These are phyloP conservation scores for Clinocottus analis DNA, from an alignment of 2,113 vertebrate species.

Conservation along the genomic window DNA sequence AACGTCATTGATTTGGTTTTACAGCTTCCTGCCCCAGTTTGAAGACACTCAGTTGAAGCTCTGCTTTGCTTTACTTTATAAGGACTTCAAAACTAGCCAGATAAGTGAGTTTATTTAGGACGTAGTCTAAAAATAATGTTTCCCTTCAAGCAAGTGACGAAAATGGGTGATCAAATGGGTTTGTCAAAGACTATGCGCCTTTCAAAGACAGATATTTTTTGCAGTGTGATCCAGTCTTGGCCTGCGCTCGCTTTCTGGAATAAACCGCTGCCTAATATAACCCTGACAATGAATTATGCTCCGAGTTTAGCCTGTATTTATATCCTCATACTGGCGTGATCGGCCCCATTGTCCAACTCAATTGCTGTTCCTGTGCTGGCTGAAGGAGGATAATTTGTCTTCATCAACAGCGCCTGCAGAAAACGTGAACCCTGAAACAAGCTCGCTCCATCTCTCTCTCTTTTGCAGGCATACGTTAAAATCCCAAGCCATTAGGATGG, in stretches of 20 bases:
- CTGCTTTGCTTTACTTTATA: slow-evolving; percentile 19
- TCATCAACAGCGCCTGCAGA: slow-evolving; percentile 56
- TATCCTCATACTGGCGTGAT: slow-evolving; percentile 51
- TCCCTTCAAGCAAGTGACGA: neutral
- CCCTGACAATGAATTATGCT: slow-evolving; percentile 61
- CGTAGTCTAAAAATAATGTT: slow-evolving; percentile 13
- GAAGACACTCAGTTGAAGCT: slow-evolving; percentile 8
- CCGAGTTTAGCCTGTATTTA: slow-evolving; percentile 50
- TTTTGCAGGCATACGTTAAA: slow-evolving; percentile 55
- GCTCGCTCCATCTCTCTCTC: slow-evolving; percentile 26
- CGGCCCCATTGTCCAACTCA: slow-evolving; percentile 55
- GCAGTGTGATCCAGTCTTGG: slow-evolving; percentile 33
- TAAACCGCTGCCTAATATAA: slow-evolving; percentile 53
- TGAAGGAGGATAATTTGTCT: slow-evolving; percentile 53
- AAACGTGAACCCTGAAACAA: slow-evolving; percentile 55
- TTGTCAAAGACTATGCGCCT: neutral
- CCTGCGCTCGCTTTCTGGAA: slow-evolving; percentile 35
- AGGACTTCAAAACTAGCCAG: slow-evolving; percentile 1
- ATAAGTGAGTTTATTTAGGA: neutral
- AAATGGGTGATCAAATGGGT: neutral
- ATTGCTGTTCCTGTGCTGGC: slow-evolving; percentile 46
- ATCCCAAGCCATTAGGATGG: slow-evolving; percentile 65
- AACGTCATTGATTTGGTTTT: slow-evolving; percentile 7
- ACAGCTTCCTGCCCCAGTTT: slow-evolving; percentile 7
- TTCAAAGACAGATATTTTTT: slow-evolving; percentile 35